Evolutionary conservation across 2,888 invertebrate species (phyloP).

Genomic region (Athrips mouffetella): DNA sequence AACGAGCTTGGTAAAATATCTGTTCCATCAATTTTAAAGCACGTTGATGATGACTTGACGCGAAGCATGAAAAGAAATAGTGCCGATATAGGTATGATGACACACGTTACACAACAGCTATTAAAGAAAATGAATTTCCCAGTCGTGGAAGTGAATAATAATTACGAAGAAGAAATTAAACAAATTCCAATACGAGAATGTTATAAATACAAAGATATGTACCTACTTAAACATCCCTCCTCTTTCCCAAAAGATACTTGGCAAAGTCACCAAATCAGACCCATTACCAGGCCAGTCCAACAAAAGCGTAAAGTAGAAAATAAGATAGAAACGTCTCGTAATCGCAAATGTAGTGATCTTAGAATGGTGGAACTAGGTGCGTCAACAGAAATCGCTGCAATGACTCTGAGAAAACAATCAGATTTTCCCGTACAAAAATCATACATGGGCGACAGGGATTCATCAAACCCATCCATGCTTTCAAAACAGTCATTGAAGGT

Average conservation of each 20-base stretch:
- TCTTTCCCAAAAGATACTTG: too few species aligned
- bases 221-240: too few species aligned
- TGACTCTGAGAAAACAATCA: slow-evolving; percentile 45
- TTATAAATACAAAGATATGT: too few species aligned
- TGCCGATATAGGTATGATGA: slow-evolving; percentile 51
- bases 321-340: slow-evolving; percentile 2
- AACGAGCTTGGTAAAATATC: background rate
- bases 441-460: background rate
- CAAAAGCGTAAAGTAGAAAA: background rate
- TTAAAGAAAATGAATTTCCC: slow-evolving; percentile 40
- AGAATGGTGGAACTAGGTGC: slow-evolving; percentile 56
- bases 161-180: background rate
- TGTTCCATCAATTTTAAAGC: background rate
- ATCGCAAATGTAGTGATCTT: slow-evolving; percentile 41
- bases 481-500: background rate
- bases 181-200: background rate
- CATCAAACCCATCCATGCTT: background rate
- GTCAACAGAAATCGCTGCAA: slow-evolving; percentile 60
- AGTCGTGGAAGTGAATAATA: slow-evolving; percentile 23
- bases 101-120: slow-evolving; percentile 48
- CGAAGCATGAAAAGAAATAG: slow-evolving; percentile 28
- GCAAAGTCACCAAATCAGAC: background rate
- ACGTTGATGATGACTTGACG: slow-evolving; percentile 12
- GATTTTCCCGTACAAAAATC: background rate
- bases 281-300: background rate